phyloP scores from a whole-genome alignment of 2,113 vertebrate genomes.

The Microtus richardsoni region DNA sequence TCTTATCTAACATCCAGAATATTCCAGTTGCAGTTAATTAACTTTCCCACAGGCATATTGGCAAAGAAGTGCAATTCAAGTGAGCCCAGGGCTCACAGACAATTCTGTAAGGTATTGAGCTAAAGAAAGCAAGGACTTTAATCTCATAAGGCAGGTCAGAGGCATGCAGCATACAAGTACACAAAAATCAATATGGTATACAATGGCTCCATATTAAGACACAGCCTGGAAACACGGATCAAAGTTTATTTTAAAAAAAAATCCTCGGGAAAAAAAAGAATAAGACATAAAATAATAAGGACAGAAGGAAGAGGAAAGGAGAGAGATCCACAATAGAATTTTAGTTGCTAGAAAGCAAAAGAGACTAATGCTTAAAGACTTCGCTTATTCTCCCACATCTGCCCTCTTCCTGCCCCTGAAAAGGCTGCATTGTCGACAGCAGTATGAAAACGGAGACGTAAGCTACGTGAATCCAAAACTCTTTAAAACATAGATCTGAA shows the following conservation, averaged over 20 bases:
- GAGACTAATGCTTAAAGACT: not conserved
- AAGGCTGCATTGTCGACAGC: not conserved
- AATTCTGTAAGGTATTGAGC: not conserved
- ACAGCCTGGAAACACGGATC: not conserved
- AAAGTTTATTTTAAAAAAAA: constrained; percentile 34
- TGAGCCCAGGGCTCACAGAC: not conserved
- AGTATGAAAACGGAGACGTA: not conserved
- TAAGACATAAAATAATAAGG: not conserved
- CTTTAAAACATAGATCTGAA: not conserved
- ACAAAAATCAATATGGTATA: not conserved
- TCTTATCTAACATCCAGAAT: not conserved
- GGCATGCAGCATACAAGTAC: not conserved
- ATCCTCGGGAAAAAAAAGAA: not conserved
- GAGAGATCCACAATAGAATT: not conserved
- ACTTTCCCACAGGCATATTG: constrained; percentile 49
- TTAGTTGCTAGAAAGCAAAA: not conserved
- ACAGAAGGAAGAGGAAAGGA: not conserved
- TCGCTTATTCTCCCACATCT: not conserved
- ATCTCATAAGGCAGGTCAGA: not conserved
- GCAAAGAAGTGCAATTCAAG: not conserved
- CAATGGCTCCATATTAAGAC: not conserved
- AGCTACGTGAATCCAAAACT: not conserved
- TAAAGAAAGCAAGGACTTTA: not conserved
- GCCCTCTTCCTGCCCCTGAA: not conserved
- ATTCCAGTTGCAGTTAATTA: constrained; percentile 12